Evolutionary conservation across 2,797 vertebrate genomes (phyloP).

Genomic region (Tinamus major): DNA sequence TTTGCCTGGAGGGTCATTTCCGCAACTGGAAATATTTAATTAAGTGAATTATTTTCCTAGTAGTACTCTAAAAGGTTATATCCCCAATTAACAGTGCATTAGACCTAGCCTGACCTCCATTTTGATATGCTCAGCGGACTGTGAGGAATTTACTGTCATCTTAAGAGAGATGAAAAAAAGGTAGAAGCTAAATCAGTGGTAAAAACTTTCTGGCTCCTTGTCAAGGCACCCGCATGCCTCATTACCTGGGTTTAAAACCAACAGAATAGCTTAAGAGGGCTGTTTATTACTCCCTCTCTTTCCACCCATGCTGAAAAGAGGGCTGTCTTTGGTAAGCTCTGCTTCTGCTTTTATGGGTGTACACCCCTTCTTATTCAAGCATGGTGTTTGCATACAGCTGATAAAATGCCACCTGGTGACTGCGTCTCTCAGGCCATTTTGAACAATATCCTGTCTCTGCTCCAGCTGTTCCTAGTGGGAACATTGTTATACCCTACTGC

Average conservation of each 20-base stretch:
- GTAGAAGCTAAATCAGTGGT: slow-evolving; percentile 53
- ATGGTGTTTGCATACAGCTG: background rate
- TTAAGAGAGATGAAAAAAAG: slow-evolving; percentile 41
- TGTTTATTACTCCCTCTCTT: slow-evolving; percentile 44
- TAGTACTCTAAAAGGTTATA: slow-evolving; percentile 66
- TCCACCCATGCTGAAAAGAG: background rate
- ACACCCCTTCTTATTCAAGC: background rate
- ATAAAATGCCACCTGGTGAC: slow-evolving; percentile 20
- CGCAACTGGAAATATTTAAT: slow-evolving; percentile 66
- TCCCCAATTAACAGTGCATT: slow-evolving; percentile 9
- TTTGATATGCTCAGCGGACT: slow-evolving; percentile 57
- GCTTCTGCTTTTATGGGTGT: background rate
- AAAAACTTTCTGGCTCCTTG: slow-evolving; percentile 61
- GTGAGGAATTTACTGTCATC: slow-evolving; percentile 67
- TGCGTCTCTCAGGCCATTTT: background rate
- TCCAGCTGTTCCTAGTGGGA: slow-evolving; percentile 53
- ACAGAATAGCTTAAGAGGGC: slow-evolving; percentile 34
- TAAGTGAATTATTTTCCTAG: slow-evolving; percentile 63
- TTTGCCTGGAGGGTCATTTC: slow-evolving; percentile 21
- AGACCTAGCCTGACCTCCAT: slow-evolving; percentile 15
- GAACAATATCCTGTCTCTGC: background rate
- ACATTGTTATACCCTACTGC: background rate
- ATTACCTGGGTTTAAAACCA: slow-evolving; percentile 73
- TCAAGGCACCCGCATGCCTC: slow-evolving; percentile 67
- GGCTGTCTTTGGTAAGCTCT: background rate